Percentiles rank a stretch among this genome's conserved stretches.
phyloP scores from a whole-genome alignment of 2,797 vertebrate genomes.

The Dendrocincla tyrannina region DNA sequence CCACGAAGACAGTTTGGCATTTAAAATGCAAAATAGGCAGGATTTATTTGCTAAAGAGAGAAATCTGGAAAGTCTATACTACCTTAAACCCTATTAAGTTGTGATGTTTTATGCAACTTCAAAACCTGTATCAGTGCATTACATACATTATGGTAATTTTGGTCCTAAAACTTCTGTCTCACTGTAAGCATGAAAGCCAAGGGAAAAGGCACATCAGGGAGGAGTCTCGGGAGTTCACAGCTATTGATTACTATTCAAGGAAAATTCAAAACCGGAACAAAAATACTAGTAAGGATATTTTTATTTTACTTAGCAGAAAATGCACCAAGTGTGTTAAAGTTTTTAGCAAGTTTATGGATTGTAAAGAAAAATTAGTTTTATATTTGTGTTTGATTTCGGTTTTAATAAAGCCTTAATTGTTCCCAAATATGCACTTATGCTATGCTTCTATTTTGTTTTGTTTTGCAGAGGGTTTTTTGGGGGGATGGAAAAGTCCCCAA shows the following conservation, averaged over 20 bases:
- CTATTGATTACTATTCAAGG: neutral
- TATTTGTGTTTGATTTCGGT: neutral
- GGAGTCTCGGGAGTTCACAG: neutral
- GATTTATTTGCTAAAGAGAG: neutral
- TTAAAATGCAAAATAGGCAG: neutral
- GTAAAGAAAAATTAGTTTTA: neutral
- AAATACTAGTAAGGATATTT: neutral
- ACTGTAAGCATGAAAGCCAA: neutral
- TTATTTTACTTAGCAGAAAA: neutral
- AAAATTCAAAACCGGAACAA: neutral
- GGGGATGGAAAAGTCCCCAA: accelerated
- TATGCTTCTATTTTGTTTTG: neutral
- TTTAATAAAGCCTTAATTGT: neutral
- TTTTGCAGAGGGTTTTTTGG: neutral
- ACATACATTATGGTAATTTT: neutral
- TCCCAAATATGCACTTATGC: neutral
- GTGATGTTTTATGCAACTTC: neutral
- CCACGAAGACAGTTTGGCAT: neutral
- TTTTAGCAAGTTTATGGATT: neutral
- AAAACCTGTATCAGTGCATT: neutral
- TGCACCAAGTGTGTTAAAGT: neutral
- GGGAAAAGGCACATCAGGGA: neutral
- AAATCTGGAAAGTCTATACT: neutral
- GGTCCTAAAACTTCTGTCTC: neutral
- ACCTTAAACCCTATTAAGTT: neutral